phyloP scores from a whole-genome alignment of 2,797 vertebrate species.

The Typhlichthys eigenmanni region DNA sequence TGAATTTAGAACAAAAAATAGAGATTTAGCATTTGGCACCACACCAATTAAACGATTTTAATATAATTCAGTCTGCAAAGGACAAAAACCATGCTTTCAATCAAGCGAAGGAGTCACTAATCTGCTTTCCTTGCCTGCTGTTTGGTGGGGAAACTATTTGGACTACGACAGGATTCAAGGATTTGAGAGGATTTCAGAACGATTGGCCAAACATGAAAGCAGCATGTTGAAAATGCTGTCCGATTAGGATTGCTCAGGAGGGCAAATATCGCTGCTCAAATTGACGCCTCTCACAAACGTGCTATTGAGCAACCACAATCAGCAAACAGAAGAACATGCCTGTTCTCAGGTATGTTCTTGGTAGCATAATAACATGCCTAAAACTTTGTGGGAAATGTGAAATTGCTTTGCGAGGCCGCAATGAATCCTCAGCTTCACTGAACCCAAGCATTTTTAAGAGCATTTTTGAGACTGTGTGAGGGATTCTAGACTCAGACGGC shows the following conservation, averaged over 20 bases:
- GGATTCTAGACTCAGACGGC: not conserved
- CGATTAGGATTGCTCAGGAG: not conserved
- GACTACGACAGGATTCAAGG: not conserved
- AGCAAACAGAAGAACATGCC: not conserved
- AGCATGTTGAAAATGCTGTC: not conserved
- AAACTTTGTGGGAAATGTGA: too few relatives aligned
- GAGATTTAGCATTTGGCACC: too few relatives aligned
- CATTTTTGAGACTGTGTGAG: conserved; percentile 4
- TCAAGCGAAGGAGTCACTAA: not conserved
- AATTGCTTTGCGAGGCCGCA: too few relatives aligned
- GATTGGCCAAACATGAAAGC: not conserved
- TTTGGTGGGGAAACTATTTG: not conserved
- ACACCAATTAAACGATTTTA: too few relatives aligned
- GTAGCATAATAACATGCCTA: too few relatives aligned
- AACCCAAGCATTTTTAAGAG: not conserved
- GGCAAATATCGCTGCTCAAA: not conserved
- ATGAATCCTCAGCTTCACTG: too few relatives aligned
- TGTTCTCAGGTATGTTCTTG: not conserved
- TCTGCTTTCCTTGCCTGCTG: not conserved
- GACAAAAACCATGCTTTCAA: not conserved
- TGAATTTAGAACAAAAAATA: too few relatives aligned
- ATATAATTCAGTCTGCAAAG: too few relatives aligned
- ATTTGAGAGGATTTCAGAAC: not conserved
- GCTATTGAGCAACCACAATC: not conserved
- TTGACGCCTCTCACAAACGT: not conserved